Conservation (phyloP, 2,888 invertebrate genomes). For the Oscheius sp. region DNA sequence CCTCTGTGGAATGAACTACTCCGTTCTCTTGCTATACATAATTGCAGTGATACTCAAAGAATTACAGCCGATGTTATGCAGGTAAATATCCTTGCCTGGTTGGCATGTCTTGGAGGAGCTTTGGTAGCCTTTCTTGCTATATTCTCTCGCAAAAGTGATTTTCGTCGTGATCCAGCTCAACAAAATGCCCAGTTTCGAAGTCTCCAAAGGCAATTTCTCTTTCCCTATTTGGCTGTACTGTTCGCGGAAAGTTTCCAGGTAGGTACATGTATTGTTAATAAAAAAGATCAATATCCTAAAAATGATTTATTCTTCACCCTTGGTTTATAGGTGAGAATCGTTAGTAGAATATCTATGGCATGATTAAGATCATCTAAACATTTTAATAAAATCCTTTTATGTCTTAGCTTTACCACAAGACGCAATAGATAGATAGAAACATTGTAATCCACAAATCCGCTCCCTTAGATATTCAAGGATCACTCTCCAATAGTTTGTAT, state of each 20-base stretch:
- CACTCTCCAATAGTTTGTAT: no score
- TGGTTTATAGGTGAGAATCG: no score
- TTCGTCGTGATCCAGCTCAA: slow-evolving; percentile 21
- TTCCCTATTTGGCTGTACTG: slow-evolving; percentile 26
- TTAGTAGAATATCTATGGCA: no score
- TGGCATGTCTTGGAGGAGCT: slow-evolving; percentile 11
- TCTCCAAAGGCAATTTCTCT: slow-evolving; percentile 26
- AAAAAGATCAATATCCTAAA: no score
- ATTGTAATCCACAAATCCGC: no score
- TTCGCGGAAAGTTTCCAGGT: slow-evolving; percentile 34
- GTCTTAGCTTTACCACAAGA: no score
- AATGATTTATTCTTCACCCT: no score
- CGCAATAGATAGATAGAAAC: no score
- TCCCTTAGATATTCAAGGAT: no score
- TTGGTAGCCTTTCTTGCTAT: not conserved
- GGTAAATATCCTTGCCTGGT: slow-evolving; percentile 21
- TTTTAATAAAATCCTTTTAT: no score
- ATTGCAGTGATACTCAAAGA: not conserved
- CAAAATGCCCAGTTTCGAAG: slow-evolving; percentile 27
- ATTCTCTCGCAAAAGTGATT: slow-evolving; percentile 16
- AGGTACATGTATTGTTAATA: not conserved
- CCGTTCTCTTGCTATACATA: not conserved
- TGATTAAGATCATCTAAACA: no score
- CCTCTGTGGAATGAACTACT: no score
- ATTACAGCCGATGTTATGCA: slow-evolving; percentile 19